These are phyloP conservation scores for Chrysocyon brachyurus DNA, from an alignment of 2,797 vertebrate species.

Conservation along the genomic window DNA sequence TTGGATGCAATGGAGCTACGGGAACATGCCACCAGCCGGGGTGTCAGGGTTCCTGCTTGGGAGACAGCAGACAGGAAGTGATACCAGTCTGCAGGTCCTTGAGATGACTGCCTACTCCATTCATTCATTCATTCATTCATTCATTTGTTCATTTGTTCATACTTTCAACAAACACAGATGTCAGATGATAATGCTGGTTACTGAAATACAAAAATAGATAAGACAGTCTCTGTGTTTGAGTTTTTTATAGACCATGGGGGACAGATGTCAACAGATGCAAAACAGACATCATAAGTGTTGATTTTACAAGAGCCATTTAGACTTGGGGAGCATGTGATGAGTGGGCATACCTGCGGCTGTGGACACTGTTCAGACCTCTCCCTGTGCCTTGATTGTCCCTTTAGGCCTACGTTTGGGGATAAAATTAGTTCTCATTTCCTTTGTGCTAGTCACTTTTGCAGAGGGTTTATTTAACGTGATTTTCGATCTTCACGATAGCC, in stretches of 20 bases:
- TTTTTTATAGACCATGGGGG: background rate
- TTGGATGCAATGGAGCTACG: background rate
- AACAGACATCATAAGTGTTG: background rate
- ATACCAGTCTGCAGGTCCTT: background rate
- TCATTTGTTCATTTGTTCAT: background rate
- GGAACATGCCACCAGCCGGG: background rate
- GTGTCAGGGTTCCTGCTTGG: background rate
- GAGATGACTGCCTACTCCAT: background rate
- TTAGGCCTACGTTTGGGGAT: background rate
- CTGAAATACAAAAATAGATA: background rate
- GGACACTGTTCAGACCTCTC: background rate
- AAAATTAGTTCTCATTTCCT: background rate
- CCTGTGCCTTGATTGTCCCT: background rate
- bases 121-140: background rate
- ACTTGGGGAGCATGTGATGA: background rate
- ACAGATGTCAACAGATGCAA: background rate
- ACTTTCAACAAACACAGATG: background rate
- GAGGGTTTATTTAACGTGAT: background rate
- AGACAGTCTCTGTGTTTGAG: background rate
- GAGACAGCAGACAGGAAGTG: background rate
- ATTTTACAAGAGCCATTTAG: background rate
- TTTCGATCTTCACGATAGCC: background rate
- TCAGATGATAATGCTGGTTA: background rate
- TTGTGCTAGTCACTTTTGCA: background rate
- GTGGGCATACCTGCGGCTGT: background rate